Base-by-base conservation (phyloP, 2,113 vertebrate species). In the Ifrita kowaldi region DNA sequence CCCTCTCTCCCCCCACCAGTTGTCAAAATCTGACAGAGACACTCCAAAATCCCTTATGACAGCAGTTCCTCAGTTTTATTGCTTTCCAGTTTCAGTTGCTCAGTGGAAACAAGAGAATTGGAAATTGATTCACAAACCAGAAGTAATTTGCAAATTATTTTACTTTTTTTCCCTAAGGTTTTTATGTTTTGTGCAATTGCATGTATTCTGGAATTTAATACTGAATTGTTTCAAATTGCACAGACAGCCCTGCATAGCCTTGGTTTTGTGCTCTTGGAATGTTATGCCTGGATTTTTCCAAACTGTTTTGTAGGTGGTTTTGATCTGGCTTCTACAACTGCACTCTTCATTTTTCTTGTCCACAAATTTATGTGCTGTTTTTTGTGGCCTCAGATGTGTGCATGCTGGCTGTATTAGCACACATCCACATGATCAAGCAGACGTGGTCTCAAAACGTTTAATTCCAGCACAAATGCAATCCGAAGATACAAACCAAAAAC, bases 61-160 rank as follows among this genome's bases (percentile, higher is more conserved):
- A 33, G 64, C 67, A 82, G 19, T 92, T 87, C 35, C 56, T 69
- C 27, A 28, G 12, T 71, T 93, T 94, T 84, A 90, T 37, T 90
- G 39, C 78, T 71, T 92, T 87, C 81, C 50, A 84, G 46, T 92
- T 87, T 47, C 55, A 92, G 83, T 84, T 95, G 80, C 90, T 94
- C 57, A 24, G 49, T 78, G 90, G 74, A 88, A 96, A 92, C 24
- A 92, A 84, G 75, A 95, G 52, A 94, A 75, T 24, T 55, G 23
- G 39, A 87, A 87, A 79, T 63, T 85, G 60, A 89, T 87, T 96
- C 73, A 82, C 57, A 93, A 95, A 93, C 84, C 92, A 96, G 63
- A 93, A 90, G 74, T 92, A 97, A 97, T 94, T 55, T 75, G 67
- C 88, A 68, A 81, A 65, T 85, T 60, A 18, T 89, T 90, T 33